These are phyloP conservation scores for Semotilus atromaculatus DNA, from an alignment of 2,797 vertebrate genomes.

Conservation along the genomic window DNA sequence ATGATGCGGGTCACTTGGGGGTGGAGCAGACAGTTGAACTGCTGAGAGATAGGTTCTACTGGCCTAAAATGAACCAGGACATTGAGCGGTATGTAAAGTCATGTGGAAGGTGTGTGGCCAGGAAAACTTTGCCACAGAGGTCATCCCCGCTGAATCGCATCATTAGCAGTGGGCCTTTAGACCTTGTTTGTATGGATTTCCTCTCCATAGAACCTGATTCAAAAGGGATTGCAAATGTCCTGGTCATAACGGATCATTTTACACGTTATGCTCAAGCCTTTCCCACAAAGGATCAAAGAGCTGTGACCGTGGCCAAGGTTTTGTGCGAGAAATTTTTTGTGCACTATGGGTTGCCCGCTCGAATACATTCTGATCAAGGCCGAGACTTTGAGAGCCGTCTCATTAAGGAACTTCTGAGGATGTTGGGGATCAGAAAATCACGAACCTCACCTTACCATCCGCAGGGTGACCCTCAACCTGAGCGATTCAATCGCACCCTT, in stretches of 20 bases:
- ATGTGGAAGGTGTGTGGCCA: neutral
- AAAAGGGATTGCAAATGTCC: neutral
- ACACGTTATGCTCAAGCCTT: neutral
- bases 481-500: too few species aligned
- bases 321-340: neutral
- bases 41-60: neutral
- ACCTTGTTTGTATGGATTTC: neutral
- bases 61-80: neutral
- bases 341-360: neutral
- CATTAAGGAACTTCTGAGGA: neutral
- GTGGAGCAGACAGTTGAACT: neutral
- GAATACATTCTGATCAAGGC: neutral
- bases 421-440: neutral
- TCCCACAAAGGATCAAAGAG: neutral
- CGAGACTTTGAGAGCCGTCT: neutral
- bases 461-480: too few species aligned
- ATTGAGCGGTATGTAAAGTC: neutral
- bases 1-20: neutral
- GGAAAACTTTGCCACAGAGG: neutral
- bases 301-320: neutral
- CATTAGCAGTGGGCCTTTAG: neutral
- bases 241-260: neutral
- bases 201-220: neutral
- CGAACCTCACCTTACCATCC: too few species aligned
- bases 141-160: neutral